These are phyloP conservation scores for Echinops telfairi DNA, from an alignment of 2,113 vertebrate genomes.

Conservation along the genomic window DNA sequence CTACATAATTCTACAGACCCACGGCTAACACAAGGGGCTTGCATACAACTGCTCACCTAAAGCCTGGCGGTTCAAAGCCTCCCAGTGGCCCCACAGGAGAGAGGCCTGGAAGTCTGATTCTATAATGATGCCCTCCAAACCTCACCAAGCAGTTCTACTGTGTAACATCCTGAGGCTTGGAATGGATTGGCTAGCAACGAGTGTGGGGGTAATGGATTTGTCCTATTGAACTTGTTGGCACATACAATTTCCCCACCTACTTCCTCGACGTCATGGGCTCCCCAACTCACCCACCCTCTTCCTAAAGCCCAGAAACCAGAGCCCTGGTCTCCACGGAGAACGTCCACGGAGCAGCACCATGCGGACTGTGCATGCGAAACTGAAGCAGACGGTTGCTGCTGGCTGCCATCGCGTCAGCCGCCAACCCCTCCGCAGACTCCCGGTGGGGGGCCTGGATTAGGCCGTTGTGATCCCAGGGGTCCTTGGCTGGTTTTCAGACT, in stretches of 20 bases:
- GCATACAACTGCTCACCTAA: neutral
- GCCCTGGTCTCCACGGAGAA: neutral
- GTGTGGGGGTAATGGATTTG: neutral
- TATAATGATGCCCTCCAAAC: neutral
- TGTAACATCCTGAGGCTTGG: neutral
- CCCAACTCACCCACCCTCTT: neutral
- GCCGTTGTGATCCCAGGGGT: neutral
- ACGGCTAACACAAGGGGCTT: neutral
- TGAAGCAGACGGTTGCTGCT: neutral
- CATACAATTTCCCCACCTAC: neutral
- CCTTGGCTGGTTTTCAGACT: neutral
- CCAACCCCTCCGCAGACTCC: neutral
- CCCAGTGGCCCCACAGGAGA: neutral
- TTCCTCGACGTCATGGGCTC: neutral
- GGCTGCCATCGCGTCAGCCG: neutral
- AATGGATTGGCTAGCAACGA: neutral
- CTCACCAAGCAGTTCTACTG: neutral
- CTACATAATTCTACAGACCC: neutral
- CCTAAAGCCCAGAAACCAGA: neutral
- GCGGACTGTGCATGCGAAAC: too few relatives aligned
- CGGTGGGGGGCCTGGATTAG: neutral
- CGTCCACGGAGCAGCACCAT: too few relatives aligned
- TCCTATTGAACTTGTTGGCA: neutral
- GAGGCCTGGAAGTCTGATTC: neutral
- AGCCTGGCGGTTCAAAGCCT: neutral